Conservation (phyloP, 2,113 vertebrate species). For the Vulpes lagopus region DNA sequence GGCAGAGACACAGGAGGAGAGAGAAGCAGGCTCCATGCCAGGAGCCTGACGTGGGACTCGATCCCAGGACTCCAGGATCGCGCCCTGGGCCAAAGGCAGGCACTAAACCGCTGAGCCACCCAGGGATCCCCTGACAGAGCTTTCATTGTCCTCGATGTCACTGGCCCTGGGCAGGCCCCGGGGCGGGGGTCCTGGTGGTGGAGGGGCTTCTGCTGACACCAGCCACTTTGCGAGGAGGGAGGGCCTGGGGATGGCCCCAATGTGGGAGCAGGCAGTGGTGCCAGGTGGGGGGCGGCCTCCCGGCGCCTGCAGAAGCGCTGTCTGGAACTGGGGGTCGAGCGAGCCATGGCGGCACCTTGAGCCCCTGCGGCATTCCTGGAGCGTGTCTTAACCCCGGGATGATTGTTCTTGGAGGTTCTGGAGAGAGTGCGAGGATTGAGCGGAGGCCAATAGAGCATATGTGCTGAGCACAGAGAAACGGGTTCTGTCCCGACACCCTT, state of each 20-base stretch:
- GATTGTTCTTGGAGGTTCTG: constrained; percentile 43
- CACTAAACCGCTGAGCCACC: too few relatives aligned
- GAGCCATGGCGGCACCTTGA: constrained; percentile 52
- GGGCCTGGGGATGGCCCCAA: background rate
- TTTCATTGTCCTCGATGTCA: background rate
- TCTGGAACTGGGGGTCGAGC: constrained; percentile 12
- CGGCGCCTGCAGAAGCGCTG: rapidly evolving
- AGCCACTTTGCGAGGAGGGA: background rate
- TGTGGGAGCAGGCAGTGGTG: rapidly evolving
- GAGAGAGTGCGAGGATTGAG: constrained; percentile 50
- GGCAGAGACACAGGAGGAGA: too few relatives aligned
- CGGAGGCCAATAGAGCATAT: background rate
- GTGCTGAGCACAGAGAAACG: constrained; percentile 62
- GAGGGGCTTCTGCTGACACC: background rate
- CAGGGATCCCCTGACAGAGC: background rate
- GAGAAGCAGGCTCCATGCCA: too few relatives aligned
- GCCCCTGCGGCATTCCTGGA: constrained; percentile 37
- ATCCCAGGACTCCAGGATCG: too few relatives aligned
- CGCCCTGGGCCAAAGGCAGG: too few relatives aligned
- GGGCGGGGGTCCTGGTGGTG: background rate
- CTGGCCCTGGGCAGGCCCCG: background rate
- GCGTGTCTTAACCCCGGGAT: constrained; percentile 65
- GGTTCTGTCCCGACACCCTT: constrained; percentile 53
- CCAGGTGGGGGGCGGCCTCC: background rate
- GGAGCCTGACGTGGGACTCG: too few relatives aligned